These are phyloP conservation scores for Cyclura pinguis DNA, from an alignment of 2,797 vertebrate genomes.

Conservation along the genomic window DNA sequence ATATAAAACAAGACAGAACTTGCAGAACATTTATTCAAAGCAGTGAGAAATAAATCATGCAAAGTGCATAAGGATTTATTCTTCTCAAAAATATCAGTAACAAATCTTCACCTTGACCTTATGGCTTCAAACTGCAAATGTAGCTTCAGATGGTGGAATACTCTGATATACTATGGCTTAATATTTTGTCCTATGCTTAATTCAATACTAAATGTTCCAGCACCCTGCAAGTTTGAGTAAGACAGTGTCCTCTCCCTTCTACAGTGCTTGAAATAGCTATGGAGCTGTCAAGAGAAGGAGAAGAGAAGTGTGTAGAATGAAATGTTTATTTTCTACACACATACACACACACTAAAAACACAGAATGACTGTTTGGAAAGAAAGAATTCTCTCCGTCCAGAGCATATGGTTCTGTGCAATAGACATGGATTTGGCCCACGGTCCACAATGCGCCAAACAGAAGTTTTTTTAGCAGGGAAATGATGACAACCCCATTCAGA, in stretches of 20 bases:
- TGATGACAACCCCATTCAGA: not conserved
- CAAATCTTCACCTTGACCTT: not conserved
- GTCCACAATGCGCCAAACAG: not conserved
- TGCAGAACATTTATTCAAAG: constrained; percentile 20
- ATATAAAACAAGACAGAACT: constrained; percentile 51
- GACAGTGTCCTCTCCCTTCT: not conserved
- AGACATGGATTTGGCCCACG: not conserved
- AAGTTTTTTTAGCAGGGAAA: not conserved
- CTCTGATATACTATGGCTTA: not conserved
- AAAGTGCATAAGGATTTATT: constrained; percentile 5
- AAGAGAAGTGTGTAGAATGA: not conserved
- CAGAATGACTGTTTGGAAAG: not conserved
- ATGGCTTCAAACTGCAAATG: not conserved
- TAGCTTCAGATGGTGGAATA: not conserved
- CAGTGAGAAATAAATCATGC: not conserved
- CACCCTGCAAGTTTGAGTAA: not conserved
- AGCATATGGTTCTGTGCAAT: not conserved
- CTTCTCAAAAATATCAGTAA: not conserved
- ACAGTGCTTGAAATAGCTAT: not conserved
- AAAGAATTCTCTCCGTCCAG: not conserved
- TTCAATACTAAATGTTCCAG: not conserved
- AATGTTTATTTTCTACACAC: not conserved
- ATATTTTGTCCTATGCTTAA: not conserved
- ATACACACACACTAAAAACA: not conserved
- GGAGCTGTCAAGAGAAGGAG: not conserved